Evolutionary conservation across 2,797 vertebrate genomes (phyloP), one percentile per base, ranked within the genome.

Genomic region (Naso thynnoides): DNA sequence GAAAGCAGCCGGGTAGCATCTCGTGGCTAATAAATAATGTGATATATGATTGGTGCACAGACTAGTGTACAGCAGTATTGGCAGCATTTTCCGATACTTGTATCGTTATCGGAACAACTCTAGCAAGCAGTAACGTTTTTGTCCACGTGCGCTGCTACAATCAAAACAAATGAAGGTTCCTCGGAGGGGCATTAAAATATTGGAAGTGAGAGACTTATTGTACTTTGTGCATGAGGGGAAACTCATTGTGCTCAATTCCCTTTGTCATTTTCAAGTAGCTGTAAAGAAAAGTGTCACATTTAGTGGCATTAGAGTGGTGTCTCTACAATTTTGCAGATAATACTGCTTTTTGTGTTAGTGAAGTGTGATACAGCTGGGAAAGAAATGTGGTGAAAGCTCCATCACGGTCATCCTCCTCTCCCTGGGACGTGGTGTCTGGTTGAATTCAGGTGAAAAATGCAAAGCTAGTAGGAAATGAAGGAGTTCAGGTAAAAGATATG

Each of bases 311-410:
- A 38, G 24, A 49, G 14, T 1, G 2, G 10, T 14, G 19, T 45
- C 14, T 57, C 23, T 59, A 16, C 48, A 70, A 58, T 36, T 68
- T 39, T 72, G 56, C 44, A 52, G 63, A 73, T 53, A 52, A 78
- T 47, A 23, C 6, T 52, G 57, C 39, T 62, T 50, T 66, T 52
- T 3, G 6, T 0, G 0, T 19, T 44, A 54, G 42, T 27, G 8
- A 18, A 19, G 21, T 18, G 6, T 41, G 8, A 47, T 38, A 26
- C 27, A 48, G 48, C 29, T 6, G 21, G 21, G n/a, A 36, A 18
- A 38, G 48, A 48, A 27, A 19, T 39, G 14, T 21, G 13, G 11
- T 56, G 31, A 18, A 58, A 19, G 10, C 16, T 33, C 45, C 21
- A 53, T 36, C 38, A 15, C 36, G 27, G 5, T 27, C 18, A 27